A percentile compares a stretch with the other conserved stretches of the same genome.
Evolutionary conservation across 2,113 vertebrate species (phyloP).

Genomic region (Trogon melanurus): DNA sequence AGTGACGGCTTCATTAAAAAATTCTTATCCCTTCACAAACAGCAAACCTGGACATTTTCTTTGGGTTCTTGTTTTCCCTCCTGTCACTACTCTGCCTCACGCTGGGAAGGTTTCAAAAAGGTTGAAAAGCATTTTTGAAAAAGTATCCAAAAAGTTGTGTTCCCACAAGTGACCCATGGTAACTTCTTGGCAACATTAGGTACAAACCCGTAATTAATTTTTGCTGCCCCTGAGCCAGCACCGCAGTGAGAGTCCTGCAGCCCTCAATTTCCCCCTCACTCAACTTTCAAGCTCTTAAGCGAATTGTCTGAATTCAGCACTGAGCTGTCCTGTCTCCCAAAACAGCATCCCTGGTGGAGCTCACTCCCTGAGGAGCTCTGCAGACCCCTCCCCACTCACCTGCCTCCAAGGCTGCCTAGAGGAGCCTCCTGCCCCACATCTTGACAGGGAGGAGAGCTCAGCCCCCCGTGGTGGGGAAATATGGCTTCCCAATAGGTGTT

Average conservation of each 20-base stretch:
- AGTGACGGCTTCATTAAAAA: background rate
- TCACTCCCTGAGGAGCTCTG: background rate
- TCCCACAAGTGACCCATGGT: background rate
- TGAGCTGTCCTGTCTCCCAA: background rate
- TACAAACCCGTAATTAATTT: background rate
- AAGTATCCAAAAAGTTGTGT: background rate
- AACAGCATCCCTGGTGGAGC: background rate
- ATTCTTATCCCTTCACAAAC: background rate
- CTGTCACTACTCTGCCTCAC: background rate
- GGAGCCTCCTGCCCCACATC: background rate
- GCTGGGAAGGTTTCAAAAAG: background rate
- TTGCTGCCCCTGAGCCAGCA: background rate
- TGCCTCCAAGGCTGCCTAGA: background rate
- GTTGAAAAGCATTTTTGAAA: background rate
- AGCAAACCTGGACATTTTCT: background rate
- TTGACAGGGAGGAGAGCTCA: background rate
- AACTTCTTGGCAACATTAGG: background rate
- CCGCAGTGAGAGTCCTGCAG: background rate
- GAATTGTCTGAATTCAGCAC: background rate
- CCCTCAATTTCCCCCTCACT: background rate
- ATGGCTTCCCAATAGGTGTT: background rate
- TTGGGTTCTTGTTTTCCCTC: background rate
- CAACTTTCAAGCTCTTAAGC: background rate
- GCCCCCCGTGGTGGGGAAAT: fast-evolving
- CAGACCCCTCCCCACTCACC: background rate